Evolutionary conservation across 2,113 vertebrate genomes (phyloP).

Genomic region (Gavia stellata): DNA sequence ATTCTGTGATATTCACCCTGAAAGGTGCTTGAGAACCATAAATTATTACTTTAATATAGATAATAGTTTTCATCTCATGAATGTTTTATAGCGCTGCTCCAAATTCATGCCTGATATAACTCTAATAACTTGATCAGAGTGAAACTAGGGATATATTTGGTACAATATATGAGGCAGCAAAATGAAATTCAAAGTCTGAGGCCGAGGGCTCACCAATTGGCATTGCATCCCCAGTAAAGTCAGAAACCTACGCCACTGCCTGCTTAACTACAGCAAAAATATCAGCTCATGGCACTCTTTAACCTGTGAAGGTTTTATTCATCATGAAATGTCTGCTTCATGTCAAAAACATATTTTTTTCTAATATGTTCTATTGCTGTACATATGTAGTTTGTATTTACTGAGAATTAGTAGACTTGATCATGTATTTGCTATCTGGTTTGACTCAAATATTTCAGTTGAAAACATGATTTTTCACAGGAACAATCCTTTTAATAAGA

Average conservation of each 20-base stretch:
- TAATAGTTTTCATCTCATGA: conserved; percentile 46
- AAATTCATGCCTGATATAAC: conserved; percentile 29
- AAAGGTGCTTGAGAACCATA: conserved; percentile 35
- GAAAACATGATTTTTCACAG: neutral
- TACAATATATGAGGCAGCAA: neutral
- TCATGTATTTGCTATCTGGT: neutral
- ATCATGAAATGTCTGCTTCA: neutral
- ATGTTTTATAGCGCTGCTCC: conserved; percentile 27
- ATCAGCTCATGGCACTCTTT: neutral
- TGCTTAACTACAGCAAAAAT: neutral
- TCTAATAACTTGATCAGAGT: conserved; percentile 26
- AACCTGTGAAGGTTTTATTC: neutral
- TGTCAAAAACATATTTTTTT: fast-evolving
- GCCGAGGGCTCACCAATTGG: neutral
- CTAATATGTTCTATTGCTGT: neutral
- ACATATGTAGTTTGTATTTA: neutral
- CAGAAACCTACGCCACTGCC: neutral
- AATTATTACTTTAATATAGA: conserved; percentile 55
- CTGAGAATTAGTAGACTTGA: neutral
- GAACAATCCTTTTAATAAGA: neutral
- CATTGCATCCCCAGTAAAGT: too few relatives aligned
- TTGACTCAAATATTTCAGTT: neutral
- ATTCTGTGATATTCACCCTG: neutral
- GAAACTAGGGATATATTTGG: conserved; percentile 1
- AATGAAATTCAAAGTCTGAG: neutral